A percentile compares a stretch with the other conserved stretches of the same genome.
Conservation (phyloP, 2,797 vertebrate species). For the Rhincodon typus region DNA sequence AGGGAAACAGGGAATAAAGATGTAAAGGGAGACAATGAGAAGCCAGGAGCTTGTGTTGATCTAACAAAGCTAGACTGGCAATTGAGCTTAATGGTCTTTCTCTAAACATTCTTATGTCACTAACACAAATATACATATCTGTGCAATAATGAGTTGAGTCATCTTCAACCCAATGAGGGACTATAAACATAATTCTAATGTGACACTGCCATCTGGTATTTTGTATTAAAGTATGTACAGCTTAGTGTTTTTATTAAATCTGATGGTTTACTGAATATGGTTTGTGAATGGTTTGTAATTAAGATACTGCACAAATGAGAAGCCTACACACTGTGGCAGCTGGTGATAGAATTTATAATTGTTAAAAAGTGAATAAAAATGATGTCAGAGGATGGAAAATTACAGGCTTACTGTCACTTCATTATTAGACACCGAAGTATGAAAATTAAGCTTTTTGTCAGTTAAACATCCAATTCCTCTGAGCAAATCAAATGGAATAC, state of each 20-base stretch:
- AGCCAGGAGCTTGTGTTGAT: background rate
- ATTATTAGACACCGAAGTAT: background rate
- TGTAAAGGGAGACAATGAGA: background rate
- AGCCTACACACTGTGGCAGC: slow-evolving; percentile 1
- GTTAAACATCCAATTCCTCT: background rate
- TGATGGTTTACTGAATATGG: slow-evolving; percentile 26
- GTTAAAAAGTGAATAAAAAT: background rate
- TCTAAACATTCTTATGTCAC: background rate
- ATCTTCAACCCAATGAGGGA: background rate
- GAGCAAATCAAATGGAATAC: background rate
- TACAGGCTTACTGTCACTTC: background rate
- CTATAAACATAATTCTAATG: background rate
- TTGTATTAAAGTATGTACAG: background rate
- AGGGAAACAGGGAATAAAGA: background rate
- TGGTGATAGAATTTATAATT: slow-evolving; percentile 3
- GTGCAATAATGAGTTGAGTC: slow-evolving; percentile 15
- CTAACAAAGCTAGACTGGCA: background rate
- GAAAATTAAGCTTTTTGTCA: slow-evolving; percentile 1
- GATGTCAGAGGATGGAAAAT: slow-evolving; percentile 12
- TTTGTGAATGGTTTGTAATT: slow-evolving; percentile 24
- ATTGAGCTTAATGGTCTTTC: background rate
- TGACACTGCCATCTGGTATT: background rate
- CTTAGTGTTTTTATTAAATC: slow-evolving; percentile 20
- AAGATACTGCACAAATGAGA: background rate
- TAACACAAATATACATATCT: background rate